These are phyloP conservation scores for Mactromeris polynyma DNA, from an alignment of 2,888 invertebrate genomes.

Conservation along the genomic window DNA sequence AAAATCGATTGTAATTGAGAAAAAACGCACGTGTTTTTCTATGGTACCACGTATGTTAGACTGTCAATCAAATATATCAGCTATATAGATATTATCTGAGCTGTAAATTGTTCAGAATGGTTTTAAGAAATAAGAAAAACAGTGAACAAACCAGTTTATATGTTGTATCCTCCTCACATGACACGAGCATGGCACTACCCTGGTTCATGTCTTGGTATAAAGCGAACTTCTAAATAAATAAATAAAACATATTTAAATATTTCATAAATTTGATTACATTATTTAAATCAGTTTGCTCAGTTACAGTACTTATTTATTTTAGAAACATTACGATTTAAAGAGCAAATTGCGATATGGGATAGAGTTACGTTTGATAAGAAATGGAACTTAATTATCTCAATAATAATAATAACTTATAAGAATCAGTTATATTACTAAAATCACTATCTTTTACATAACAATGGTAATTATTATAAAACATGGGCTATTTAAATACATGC, in stretches of 20 bases:
- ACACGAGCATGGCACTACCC: conserved; percentile 25
- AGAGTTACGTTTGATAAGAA: background rate
- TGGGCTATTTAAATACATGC: no score
- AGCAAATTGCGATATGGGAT: background rate
- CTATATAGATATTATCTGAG: no score
- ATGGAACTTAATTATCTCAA: no score
- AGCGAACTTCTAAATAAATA: background rate
- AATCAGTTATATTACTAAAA: no score
- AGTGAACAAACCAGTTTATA: conserved; percentile 21
- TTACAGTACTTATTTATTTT: background rate
- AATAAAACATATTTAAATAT: background rate
- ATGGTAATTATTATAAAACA: no score
- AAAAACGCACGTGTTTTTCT: no score
- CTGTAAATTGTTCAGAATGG: no score
- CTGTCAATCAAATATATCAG: no score
- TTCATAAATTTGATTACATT: background rate
- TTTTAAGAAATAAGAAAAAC: background rate
- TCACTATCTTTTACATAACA: no score
- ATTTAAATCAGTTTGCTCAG: background rate
- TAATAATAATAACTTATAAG: no score
- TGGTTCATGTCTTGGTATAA: conserved; percentile 16
- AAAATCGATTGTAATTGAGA: no score
- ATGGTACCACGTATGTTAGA: no score
- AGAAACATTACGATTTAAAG: background rate
- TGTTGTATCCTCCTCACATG: background rate